These are phyloP conservation scores for Drosophila peninsularis DNA, from an alignment of 2,888 invertebrate species.

Conservation along the genomic window DNA sequence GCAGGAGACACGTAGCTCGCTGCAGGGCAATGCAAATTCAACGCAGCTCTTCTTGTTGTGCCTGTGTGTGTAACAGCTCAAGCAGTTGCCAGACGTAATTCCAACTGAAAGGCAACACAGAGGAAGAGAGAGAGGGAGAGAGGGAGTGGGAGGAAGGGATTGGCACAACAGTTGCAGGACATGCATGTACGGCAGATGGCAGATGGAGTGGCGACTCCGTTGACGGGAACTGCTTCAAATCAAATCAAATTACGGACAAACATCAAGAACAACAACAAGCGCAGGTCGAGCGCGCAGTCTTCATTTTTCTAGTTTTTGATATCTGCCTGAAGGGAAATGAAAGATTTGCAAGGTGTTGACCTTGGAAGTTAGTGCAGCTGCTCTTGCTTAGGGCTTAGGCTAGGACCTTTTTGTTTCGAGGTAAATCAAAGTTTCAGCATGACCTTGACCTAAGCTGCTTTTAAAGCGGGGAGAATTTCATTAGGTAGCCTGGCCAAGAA, in stretches of 20 bases:
- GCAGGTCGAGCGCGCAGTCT: conserved; percentile 1
- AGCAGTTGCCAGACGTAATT: conserved; percentile 63
- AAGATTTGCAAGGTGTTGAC: conserved; percentile 4
- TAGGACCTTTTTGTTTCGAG: neutral
- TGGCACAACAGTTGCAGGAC: conserved; percentile 27
- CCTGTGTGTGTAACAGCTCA: conserved; percentile 30
- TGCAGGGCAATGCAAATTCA: conserved; percentile 67
- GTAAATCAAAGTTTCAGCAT: neutral
- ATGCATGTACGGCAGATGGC: conserved; percentile 31
- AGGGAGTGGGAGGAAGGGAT: neutral
- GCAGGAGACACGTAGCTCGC: conserved; percentile 39
- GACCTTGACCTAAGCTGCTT: neutral
- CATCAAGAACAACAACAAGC: conserved; percentile 13
- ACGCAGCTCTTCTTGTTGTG: conserved; percentile 27
- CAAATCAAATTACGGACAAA: conserved; percentile 74
- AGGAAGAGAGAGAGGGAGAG: neutral
- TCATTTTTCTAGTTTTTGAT: neutral
- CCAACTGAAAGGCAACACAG: conserved; percentile 33
- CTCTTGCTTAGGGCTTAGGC: neutral
- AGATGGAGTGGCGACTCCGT: conserved; percentile 44
- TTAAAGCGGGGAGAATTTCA: neutral
- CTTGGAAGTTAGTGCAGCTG: neutral
- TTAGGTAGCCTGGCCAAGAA: no score
- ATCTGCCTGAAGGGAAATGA: neutral
- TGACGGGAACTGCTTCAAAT: conserved; percentile 59